Evolutionary conservation across 2,797 vertebrate genomes (phyloP).

Genomic region (Poeciliopsis infans): DNA sequence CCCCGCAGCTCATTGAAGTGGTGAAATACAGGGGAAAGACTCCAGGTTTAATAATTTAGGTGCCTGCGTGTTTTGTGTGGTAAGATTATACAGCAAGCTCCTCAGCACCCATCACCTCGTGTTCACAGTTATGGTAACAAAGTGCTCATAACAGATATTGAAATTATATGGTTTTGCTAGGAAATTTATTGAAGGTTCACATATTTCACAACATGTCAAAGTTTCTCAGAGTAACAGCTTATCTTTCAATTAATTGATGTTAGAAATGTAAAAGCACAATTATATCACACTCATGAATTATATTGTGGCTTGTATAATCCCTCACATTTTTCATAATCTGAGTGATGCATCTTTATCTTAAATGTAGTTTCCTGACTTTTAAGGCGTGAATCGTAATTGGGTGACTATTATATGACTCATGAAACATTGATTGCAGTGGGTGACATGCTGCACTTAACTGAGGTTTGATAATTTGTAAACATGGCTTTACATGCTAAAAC

Average conservation of each 20-base stretch:
- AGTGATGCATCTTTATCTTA: neutral
- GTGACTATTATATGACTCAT: neutral
- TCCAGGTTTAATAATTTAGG: conserved; percentile 77
- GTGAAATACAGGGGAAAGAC: conserved; percentile 70
- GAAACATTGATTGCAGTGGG: conserved; percentile 7
- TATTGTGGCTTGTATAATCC: neutral
- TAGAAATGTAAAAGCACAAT: neutral
- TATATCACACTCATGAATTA: neutral
- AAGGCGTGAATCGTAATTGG: conserved; percentile 12
- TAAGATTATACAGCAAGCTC: conserved; percentile 72
- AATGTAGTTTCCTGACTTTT: conserved; percentile 13
- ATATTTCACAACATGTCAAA: neutral
- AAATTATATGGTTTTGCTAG: conserved; percentile 13
- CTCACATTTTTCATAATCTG: neutral
- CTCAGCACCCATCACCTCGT: conserved; percentile 45
- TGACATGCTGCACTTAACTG: neutral
- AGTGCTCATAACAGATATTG: conserved; percentile 7
- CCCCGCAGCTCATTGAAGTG: conserved; percentile 55
- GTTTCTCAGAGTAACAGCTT: neutral
- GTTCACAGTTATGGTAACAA: conserved; percentile 18
- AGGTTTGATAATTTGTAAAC: conserved; percentile 18
- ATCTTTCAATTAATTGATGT: neutral
- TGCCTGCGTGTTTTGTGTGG: conserved; percentile 61
- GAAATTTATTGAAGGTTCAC: neutral
- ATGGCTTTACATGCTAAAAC: conserved; percentile 7